Percentiles rank a stretch among this genome's conserved stretches.
These are phyloP conservation scores for Scaptomyza pallida DNA, from an alignment of 1,140 invertebrate species.

Conservation along the genomic window DNA sequence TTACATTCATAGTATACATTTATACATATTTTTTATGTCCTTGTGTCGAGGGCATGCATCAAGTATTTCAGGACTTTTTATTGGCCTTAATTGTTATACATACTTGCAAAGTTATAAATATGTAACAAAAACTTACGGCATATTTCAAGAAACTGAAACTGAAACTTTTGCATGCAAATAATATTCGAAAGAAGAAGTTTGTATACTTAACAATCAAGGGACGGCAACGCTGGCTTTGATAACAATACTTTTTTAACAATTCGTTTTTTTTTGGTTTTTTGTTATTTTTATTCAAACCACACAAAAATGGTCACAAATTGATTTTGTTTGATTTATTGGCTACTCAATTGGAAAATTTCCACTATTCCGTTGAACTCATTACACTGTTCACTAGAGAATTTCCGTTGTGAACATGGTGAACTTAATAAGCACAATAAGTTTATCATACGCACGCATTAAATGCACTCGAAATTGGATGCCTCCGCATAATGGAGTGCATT, in stretches of 20 bases:
- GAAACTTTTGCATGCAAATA: slow-evolving; percentile 1
- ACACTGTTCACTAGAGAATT: too few relatives aligned
- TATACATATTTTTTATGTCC: background rate
- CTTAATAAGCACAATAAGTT: background rate
- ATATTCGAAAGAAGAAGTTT: background rate
- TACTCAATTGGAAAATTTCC: background rate
- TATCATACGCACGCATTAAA: too few relatives aligned
- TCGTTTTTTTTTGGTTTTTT: too few relatives aligned
- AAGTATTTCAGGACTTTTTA: background rate
- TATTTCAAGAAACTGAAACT: background rate
- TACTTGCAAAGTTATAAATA: background rate
- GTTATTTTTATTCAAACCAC: too few relatives aligned
- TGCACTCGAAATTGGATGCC: too few relatives aligned
- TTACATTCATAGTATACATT: too few relatives aligned
- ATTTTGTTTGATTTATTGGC: background rate
- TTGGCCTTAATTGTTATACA: background rate
- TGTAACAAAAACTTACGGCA: slow-evolving; percentile 2
- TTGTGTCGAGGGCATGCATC: background rate
- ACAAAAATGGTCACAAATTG: background rate
- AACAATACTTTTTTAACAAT: too few relatives aligned
- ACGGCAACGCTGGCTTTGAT: too few relatives aligned
- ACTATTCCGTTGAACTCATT: background rate
- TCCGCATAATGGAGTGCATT: too few relatives aligned
- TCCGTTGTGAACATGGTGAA: background rate
- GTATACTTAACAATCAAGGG: background rate